Base-by-base conservation (phyloP, 2,888 invertebrate species). In the Deladenus siricidicola region DNA sequence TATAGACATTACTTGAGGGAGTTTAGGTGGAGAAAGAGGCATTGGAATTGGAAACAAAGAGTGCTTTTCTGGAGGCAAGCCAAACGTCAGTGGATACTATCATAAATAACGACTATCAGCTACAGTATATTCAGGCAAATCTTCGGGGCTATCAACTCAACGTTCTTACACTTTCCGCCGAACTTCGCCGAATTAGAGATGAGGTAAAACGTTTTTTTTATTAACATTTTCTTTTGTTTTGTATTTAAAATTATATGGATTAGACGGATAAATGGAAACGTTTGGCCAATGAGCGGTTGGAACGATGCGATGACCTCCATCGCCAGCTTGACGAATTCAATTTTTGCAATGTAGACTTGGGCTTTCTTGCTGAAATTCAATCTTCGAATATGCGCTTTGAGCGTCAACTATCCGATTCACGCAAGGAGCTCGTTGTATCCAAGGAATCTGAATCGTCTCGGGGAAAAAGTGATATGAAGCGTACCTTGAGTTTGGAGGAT, bases 251-350 rank as follows among this genome's bases (percentile, higher is more conserved):
- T 53, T 2, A 19, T 23, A 8, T 57, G 4, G 21, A 52, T 57
- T 44, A 67, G 65, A 39, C 66, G n/a, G 66, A 64, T 50, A 53
- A 64, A 58, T 53, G 64, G 39, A 65, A 69, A 30, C 57, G 56
- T 14, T 62, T 64, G 54, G 24, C 69, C 28, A 55, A 39, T 14
- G 64, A 68, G 23, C 28, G 62, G 44, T 54, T 57, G 48, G 67
- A 68, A 8, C 67, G 69, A 43, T 45, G 68, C 39, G 59, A 66
- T 42, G 69, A 70, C n/a, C 50, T 70, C 19, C 62, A 49, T 30
- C 53, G 67, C 51, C 60, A 63, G 58, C 66, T 72, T 52, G 53
- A 67, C 21, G 23, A n/a, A 49, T 48, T 28, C 49, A 60, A 60
- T 26, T 49, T 60, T 21, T 50, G 8, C 23, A 51, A 53, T 8